Base-by-base conservation (phyloP, 1,140 invertebrate genomes). In the Drosophila takahashii region DNA sequence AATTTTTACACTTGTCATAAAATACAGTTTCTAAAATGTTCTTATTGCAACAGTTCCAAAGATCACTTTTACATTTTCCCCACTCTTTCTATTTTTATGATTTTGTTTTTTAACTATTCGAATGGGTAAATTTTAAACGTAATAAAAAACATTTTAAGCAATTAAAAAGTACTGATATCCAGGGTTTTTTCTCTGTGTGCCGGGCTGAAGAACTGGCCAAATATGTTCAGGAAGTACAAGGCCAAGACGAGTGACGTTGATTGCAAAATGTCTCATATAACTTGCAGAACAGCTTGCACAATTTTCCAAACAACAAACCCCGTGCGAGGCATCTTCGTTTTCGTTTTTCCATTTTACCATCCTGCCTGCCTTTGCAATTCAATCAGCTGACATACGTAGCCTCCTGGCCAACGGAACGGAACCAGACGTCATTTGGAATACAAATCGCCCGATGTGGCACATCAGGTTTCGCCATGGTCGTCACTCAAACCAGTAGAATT, bases 351-450 rank as follows among this genome's bases (percentile, higher is more conserved):
- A 16, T 44, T 42, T 69, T 36, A 10, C 37, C 15, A 13, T 27
- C 42, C 29, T 26, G 8, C 10, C 32, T 36, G 65, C 32, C 51
- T 76, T 83, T 66, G 80, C 80, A 83, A 83, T 83, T 83, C 80
- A 83, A 83, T 83, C 80, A 83, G 80, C 80, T 84, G 76, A 66
- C 76, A 79, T 69, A 75, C 61, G 69, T 18, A 13, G 34, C 72
- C 70, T 44, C 69, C 69, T 51, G 64, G 50, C 57, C 81, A 77
- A 27, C 52, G 64, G 45, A 84, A 79, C 81, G 81, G 81, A 85
- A 85, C 81, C 77, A 85, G 81, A 84, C 81, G 77, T 84, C 81
- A 84, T 85, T 84, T 80, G 81, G 83, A 84, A 85, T 73, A 85
- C 81, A 84, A 84, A 84, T 85, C 80, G 81, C 72, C 70, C 71